phyloP scores from a whole-genome alignment of 2,888 invertebrate genomes.

The Rhyacophila evoluta region DNA sequence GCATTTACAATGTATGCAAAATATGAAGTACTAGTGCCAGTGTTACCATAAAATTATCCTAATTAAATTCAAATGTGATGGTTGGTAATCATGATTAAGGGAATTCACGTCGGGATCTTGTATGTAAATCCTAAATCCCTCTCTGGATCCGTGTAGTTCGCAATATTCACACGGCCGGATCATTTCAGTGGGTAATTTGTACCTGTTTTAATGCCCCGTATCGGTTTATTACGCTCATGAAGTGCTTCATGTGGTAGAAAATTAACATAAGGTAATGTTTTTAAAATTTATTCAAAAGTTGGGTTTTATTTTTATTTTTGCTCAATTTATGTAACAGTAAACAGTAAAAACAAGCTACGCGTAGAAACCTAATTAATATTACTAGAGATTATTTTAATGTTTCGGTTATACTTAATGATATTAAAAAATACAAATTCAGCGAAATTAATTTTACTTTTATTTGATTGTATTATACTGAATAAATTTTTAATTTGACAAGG shows the following conservation, averaged over 20 bases:
- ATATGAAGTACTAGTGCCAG: neutral
- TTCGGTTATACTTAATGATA: too few relatives aligned
- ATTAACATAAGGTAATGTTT: neutral
- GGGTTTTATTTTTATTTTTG: too few relatives aligned
- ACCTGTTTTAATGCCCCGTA: conserved; percentile 13
- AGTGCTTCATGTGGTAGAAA: neutral
- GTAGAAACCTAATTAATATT: too few relatives aligned
- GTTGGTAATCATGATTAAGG: neutral
- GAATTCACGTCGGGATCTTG: neutral
- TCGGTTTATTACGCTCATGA: neutral
- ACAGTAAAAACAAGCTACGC: too few relatives aligned
- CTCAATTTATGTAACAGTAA: too few relatives aligned
- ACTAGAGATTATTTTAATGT: too few relatives aligned
- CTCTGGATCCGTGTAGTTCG: neutral
- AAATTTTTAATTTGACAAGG: too few relatives aligned
- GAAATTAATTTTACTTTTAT: too few relatives aligned
- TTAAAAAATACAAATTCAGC: too few relatives aligned
- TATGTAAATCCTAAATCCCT: conserved; percentile 19
- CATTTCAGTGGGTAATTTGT: conserved; percentile 18
- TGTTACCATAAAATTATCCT: neutral
- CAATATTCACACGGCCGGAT: conserved; percentile 24
- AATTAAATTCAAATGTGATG: conserved; percentile 24
- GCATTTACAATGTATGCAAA: neutral
- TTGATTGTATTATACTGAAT: too few relatives aligned
- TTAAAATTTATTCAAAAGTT: too few relatives aligned